Evolutionary conservation across 2,888 invertebrate species (phyloP).

Genomic region (Drosophila suboccidentalis): DNA sequence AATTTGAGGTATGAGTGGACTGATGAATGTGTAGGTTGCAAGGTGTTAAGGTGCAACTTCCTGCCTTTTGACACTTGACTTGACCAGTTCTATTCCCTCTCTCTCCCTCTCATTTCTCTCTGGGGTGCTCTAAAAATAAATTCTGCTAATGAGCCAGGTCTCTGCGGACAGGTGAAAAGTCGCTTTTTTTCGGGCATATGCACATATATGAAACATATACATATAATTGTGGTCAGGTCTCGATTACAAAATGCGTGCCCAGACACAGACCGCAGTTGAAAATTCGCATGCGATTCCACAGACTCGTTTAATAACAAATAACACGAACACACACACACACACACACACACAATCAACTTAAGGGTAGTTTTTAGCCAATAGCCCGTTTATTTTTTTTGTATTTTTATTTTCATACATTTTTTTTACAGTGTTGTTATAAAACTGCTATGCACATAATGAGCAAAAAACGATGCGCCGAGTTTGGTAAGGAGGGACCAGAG

Average conservation of each 20-base stretch:
- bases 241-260: slow-evolving; percentile 69
- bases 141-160: slow-evolving; percentile 63
- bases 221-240: slow-evolving; percentile 73
- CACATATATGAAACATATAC: slow-evolving; percentile 19
- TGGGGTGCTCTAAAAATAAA: slow-evolving; percentile 19
- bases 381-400: slow-evolving; percentile 26
- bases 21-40: slow-evolving; percentile 20
- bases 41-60: slow-evolving; percentile 54
- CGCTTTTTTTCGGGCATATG: slow-evolving; percentile 14
- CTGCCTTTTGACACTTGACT: slow-evolving; percentile 53
- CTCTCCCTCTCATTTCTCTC: not conserved
- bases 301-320: slow-evolving; percentile 71
- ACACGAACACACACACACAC: slow-evolving; percentile 16
- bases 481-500: not conserved
- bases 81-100: not conserved
- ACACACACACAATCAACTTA: slow-evolving; percentile 11
- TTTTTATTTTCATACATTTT: slow-evolving; percentile 23
- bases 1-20: not conserved
- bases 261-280: slow-evolving; percentile 34
- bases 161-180: slow-evolving; percentile 57
- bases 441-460: slow-evolving; percentile 68
- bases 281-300: slow-evolving; percentile 24
- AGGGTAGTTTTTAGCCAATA: slow-evolving; percentile 66
- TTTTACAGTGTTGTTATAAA: slow-evolving; percentile 25
- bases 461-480: slow-evolving; percentile 55